phyloP scores from a whole-genome alignment of 1,140 invertebrate genomes.

The Eupristina koningsbergeri region DNA sequence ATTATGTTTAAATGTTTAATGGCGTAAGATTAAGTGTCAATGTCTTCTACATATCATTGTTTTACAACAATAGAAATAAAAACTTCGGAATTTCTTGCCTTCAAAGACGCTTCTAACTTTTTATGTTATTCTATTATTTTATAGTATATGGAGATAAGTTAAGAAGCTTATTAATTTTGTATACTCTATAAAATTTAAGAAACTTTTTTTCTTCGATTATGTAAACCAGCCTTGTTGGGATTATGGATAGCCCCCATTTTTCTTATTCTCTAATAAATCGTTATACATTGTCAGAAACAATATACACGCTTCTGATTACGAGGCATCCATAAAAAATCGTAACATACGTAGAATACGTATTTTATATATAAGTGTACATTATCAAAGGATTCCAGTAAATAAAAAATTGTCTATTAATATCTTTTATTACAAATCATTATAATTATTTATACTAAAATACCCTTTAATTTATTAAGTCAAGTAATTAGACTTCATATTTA shows the following conservation, averaged over 20 bases:
- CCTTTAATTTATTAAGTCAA: neutral
- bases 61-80: slow-evolving; percentile 13
- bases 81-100: neutral
- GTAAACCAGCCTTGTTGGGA: neutral
- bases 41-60: slow-evolving; percentile 42
- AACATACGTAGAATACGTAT: slow-evolving; percentile 43
- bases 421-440: slow-evolving; percentile 33
- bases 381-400: slow-evolving; percentile 36
- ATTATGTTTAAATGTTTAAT: slow-evolving; percentile 23
- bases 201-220: slow-evolving; percentile 3
- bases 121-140: neutral
- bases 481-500: too few species aligned
- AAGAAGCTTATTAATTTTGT: neutral
- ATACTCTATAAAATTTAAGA: neutral
- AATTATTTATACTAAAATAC: neutral
- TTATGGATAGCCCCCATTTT: neutral
- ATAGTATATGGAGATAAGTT: neutral
- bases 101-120: slow-evolving; percentile 28
- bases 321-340: neutral
- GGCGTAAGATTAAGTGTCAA: neutral
- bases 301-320: slow-evolving; percentile 1
- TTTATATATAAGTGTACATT: slow-evolving; percentile 49
- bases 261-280: neutral
- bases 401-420: slow-evolving; percentile 38
- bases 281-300: neutral